Evolutionary conservation across 2,113 vertebrate genomes (phyloP).

Genomic region (Corvus cornix): DNA sequence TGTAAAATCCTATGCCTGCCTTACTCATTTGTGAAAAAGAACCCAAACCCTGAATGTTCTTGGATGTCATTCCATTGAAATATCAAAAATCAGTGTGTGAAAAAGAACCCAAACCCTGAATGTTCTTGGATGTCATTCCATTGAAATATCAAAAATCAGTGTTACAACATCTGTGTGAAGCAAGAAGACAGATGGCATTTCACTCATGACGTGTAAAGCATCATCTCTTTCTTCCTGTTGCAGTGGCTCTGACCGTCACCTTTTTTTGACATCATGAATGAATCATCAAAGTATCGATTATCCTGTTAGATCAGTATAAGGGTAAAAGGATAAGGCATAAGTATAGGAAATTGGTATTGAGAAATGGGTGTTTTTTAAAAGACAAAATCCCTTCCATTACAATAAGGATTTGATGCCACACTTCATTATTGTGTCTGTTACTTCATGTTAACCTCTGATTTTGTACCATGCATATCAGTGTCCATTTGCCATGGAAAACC

Average conservation of each 20-base stretch:
- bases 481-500: not conserved
- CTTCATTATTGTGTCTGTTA: not conserved
- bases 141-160: not conserved
- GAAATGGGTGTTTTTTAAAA: not conserved
- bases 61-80: not conserved
- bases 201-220: not conserved
- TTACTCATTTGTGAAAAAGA: not conserved
- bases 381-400: not conserved
- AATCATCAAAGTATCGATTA: not conserved
- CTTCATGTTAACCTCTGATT: not conserved
- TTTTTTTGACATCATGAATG: not conserved
- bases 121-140: not conserved
- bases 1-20: not conserved
- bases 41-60: not conserved
- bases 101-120: not conserved
- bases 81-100: not conserved
- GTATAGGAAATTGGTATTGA: not conserved
- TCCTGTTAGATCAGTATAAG: not conserved
- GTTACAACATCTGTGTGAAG: not conserved
- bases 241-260: not conserved
- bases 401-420: not conserved
- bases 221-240: not conserved
- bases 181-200: not conserved
- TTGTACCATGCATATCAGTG: not conserved
- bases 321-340: not conserved